Conservation (phyloP, 2,113 vertebrate species). For the Corydoras maculifer region DNA sequence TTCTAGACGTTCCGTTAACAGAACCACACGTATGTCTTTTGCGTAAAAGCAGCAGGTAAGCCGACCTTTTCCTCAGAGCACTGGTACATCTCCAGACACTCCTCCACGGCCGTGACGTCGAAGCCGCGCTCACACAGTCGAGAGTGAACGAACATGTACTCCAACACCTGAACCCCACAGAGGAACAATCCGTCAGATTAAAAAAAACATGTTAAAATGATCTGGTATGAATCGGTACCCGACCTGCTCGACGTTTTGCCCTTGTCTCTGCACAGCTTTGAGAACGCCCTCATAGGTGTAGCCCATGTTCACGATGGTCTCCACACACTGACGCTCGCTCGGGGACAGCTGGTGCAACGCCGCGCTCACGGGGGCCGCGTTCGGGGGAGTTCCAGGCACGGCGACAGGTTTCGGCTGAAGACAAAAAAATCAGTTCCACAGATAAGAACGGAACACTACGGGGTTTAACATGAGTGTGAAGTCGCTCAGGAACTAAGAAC, state of each 20-base stretch:
- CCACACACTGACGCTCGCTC: slow-evolving; percentile 81
- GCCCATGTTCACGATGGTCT: slow-evolving; percentile 90
- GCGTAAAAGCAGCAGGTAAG: neutral
- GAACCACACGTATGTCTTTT: too few relatives aligned
- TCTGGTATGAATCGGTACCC: neutral
- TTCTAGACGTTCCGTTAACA: too few relatives aligned
- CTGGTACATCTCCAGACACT: slow-evolving; percentile 93
- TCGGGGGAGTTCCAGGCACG: slow-evolving; percentile 36
- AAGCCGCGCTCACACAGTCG: slow-evolving; percentile 95
- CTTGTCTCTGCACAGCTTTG: slow-evolving; percentile 92
- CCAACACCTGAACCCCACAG: slow-evolving; percentile 70
- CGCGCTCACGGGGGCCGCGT: slow-evolving; percentile 48
- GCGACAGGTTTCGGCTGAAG: slow-evolving; percentile 42
- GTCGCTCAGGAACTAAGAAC: too few relatives aligned
- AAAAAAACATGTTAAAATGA: neutral
- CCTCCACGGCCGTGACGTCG: slow-evolving; percentile 85
- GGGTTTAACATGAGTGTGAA: too few relatives aligned
- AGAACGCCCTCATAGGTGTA: slow-evolving; percentile 85
- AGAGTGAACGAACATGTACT: slow-evolving; percentile 86
- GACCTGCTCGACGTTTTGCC: slow-evolving; percentile 94
- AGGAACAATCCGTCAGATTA: slow-evolving; percentile 7
- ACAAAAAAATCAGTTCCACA: neutral
- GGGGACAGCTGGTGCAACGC: slow-evolving; percentile 73
- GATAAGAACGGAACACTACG: too few relatives aligned
- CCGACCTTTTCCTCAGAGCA: slow-evolving; percentile 94